Percentiles rank a stretch among this genome's conserved stretches.
phyloP scores from a whole-genome alignment of 2,797 vertebrate species.

The Tachyglossus aculeatus region DNA sequence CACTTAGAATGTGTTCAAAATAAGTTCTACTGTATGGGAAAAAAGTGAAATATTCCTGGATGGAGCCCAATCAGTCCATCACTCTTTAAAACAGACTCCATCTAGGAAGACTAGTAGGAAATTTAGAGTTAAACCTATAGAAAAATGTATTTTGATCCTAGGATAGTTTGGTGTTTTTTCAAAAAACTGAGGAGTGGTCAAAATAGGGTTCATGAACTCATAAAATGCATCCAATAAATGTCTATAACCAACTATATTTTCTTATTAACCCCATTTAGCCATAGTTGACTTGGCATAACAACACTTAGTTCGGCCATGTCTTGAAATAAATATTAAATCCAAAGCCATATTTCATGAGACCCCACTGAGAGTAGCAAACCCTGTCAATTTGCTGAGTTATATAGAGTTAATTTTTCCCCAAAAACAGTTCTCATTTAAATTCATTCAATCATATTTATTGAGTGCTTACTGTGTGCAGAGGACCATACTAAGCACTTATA shows the following conservation, averaged over 20 bases:
- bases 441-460: no score
- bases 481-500: background rate
- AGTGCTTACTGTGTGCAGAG: background rate
- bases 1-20: no score
- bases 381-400: background rate
- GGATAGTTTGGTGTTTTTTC: no score
- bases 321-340: background rate
- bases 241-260: background rate
- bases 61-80: no score
- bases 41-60: no score
- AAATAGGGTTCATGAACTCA: constrained; percentile 11
- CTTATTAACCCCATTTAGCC: background rate
- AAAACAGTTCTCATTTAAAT: no score
- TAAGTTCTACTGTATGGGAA: no score
- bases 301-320: background rate
- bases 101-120: background rate
- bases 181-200: constrained; percentile 16
- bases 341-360: background rate
- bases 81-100: background rate
- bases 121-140: background rate
- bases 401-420: no score
- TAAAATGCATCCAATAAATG: background rate
- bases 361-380: background rate
- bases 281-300: background rate
- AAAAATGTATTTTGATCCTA: constrained; percentile 13